A percentile compares a stretch with the other conserved stretches of the same genome.
phyloP scores from a whole-genome alignment of 2,888 invertebrate genomes.

The Tortrix viridana region DNA sequence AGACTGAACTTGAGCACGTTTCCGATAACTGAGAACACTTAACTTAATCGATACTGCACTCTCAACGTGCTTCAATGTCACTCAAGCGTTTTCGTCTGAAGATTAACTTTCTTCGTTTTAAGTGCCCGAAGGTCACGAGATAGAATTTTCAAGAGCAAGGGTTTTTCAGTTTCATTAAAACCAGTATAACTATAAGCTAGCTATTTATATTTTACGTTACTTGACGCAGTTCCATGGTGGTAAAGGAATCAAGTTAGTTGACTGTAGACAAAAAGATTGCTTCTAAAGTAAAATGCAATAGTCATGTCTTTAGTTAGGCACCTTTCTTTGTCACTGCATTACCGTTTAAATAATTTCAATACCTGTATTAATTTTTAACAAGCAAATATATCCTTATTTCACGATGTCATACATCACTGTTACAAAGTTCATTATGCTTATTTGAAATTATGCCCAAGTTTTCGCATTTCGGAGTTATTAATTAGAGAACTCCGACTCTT shows the following conservation, averaged over 20 bases:
- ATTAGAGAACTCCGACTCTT: slow-evolving; percentile 43
- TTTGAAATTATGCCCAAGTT: slow-evolving; percentile 39
- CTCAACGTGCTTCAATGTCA: slow-evolving; percentile 45
- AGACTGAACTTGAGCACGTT: slow-evolving; percentile 60
- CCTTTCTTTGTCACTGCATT: no score
- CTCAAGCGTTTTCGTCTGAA: slow-evolving; percentile 46
- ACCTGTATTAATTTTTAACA: neutral
- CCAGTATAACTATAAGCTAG: no score
- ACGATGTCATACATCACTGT: neutral
- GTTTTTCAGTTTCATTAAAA: no score
- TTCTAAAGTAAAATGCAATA: no score
- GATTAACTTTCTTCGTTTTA: slow-evolving; percentile 44
- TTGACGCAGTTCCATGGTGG: no score
- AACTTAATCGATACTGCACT: slow-evolving; percentile 38
- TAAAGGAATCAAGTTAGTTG: no score
- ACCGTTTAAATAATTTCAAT: no score
- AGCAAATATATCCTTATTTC: neutral
- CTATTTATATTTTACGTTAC: no score
- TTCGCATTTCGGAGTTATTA: slow-evolving; percentile 49
- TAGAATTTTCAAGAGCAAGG: neutral
- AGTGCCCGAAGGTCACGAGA: neutral
- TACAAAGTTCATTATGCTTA: slow-evolving; percentile 19
- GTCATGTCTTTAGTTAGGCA: no score
- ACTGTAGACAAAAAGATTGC: no score
- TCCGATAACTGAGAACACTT: slow-evolving; percentile 47